Evolutionary conservation across 1,140 invertebrate genomes (phyloP).

Genomic region (Phthorimaea operculella): DNA sequence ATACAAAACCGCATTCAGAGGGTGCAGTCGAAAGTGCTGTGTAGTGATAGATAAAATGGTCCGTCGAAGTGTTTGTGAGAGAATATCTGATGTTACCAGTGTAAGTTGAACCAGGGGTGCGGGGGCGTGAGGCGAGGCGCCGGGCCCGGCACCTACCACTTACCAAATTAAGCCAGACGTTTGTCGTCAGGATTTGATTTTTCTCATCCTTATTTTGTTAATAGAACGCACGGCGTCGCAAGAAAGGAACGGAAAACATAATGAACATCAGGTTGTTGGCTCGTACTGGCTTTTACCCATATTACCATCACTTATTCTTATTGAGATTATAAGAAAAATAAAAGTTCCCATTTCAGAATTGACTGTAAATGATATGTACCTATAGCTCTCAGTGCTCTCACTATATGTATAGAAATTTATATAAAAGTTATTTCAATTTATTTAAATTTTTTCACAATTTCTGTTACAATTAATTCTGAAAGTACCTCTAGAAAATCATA

Average conservation of each 20-base stretch:
- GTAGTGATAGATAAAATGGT: background rate
- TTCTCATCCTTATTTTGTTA: conserved; percentile 77
- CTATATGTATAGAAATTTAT: too few species aligned
- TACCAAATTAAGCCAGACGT: conserved; percentile 97
- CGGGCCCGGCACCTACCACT: conserved; percentile 76
- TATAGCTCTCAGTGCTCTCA: too few species aligned
- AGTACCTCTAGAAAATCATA: too few species aligned
- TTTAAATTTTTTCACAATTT: too few species aligned
- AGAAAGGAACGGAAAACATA: conserved; percentile 62
- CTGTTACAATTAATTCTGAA: too few species aligned
- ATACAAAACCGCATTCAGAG: too few species aligned
- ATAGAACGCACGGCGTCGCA: conserved; percentile 57
- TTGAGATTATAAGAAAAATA: too few species aligned
- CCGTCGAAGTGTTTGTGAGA: background rate
- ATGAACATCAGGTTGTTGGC: conserved; percentile 32
- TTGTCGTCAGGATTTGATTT: conserved; percentile 95
- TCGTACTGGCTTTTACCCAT: background rate
- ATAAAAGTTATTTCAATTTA: too few species aligned
- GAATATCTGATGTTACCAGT: background rate
- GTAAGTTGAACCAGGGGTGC: background rate
- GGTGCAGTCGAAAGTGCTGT: background rate
- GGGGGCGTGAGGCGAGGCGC: conserved; percentile 53
- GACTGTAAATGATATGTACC: too few species aligned
- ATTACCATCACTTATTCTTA: too few species aligned
- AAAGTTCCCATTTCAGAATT: too few species aligned